Evolutionary conservation across 2,113 vertebrate species (phyloP).

Genomic region (Pandion haliaetus): DNA sequence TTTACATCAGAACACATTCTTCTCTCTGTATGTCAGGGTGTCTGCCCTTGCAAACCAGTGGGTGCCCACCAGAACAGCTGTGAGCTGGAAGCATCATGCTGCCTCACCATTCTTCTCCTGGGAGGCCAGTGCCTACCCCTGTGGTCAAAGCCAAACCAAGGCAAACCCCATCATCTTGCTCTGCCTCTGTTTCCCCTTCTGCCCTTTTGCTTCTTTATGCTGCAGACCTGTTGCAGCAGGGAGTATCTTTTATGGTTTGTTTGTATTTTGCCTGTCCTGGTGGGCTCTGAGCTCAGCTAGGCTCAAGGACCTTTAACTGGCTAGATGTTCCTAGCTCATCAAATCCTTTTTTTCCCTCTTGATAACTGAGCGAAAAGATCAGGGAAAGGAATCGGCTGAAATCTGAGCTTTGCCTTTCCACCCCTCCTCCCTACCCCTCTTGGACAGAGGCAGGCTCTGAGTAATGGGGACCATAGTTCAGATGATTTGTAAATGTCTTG

Average conservation of each 20-base stretch:
- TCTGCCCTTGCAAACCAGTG: background rate
- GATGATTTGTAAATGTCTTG: slow-evolving; percentile 14
- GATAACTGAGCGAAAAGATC: background rate
- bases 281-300: background rate
- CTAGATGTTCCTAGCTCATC: background rate
- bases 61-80: background rate
- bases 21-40: background rate
- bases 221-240: background rate
- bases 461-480: slow-evolving; percentile 48
- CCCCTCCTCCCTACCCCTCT: background rate
- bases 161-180: background rate
- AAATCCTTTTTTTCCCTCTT: background rate
- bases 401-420: background rate
- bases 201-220: background rate
- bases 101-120: background rate
- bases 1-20: background rate
- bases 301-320: background rate
- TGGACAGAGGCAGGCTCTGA: slow-evolving; percentile 16
- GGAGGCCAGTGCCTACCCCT: background rate
- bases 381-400: background rate
- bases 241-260: background rate
- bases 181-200: background rate
- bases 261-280: background rate
- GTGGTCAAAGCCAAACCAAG: background rate
- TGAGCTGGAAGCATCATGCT: background rate